Evolutionary conservation across 2,113 vertebrate genomes (phyloP).

Genomic region (Thryonomys swinderianus): DNA sequence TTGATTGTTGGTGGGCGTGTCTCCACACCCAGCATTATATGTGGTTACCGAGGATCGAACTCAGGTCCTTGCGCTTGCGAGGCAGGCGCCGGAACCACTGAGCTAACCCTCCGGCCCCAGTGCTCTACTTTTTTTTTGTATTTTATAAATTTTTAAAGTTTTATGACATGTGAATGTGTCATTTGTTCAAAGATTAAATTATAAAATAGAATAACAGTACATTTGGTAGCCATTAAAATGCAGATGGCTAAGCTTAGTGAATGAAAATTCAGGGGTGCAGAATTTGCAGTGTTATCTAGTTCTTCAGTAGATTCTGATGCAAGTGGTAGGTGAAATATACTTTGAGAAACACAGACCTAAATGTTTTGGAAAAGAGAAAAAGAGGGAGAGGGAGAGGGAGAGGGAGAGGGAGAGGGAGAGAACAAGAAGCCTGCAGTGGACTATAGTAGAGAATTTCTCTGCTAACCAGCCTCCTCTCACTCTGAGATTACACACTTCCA

Average conservation of each 20-base stretch:
- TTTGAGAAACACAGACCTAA: slow-evolving; percentile 2
- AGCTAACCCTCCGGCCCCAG: too few relatives aligned
- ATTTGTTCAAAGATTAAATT: slow-evolving; percentile 30
- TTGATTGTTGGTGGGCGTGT: too few relatives aligned
- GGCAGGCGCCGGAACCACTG: too few relatives aligned
- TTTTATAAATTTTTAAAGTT: neutral
- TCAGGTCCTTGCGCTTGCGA: too few relatives aligned
- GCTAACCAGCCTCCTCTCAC: neutral
- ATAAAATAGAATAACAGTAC: neutral
- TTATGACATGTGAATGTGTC: neutral
- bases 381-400: too few relatives aligned
- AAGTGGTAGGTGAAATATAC: slow-evolving; percentile 21
- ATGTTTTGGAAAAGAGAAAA: neutral
- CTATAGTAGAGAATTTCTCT: neutral
- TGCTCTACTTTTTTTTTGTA: neutral
- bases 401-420: too few relatives aligned
- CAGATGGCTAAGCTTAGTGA: neutral
- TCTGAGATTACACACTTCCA: neutral
- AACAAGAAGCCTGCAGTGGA: neutral
- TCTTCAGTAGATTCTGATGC: slow-evolving; percentile 1
- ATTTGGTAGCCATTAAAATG: neutral
- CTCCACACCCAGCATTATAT: too few relatives aligned
- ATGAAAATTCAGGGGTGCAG: neutral
- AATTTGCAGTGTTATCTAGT: slow-evolving; percentile 12
- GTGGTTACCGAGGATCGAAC: too few relatives aligned